phyloP scores from a whole-genome alignment of 1,140 invertebrate genomes.

The Spodoptera frugiperda region DNA sequence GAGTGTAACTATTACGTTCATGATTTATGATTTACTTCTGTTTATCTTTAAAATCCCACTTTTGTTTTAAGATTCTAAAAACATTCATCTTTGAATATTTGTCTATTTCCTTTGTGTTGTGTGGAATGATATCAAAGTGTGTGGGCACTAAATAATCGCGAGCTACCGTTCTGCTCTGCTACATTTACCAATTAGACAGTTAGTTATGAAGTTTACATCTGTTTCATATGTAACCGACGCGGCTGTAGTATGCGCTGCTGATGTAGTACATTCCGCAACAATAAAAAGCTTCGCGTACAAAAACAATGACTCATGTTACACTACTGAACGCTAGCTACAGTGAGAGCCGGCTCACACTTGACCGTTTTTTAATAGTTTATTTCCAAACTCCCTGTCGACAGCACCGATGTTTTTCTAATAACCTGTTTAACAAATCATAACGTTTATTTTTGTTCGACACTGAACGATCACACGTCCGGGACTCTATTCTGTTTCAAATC shows the following conservation, averaged over 20 bases:
- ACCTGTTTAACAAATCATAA: conserved; percentile 83
- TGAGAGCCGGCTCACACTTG: conserved; percentile 52
- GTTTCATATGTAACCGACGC: conserved; percentile 37
- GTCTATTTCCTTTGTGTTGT: conserved; percentile 38
- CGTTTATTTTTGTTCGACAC: conserved; percentile 81
- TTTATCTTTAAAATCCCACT: conserved; percentile 78
- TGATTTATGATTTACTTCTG: conserved; percentile 81
- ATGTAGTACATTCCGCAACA: conserved; percentile 19
- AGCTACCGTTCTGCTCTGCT: conserved; percentile 38
- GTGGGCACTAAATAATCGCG: conserved; percentile 28
- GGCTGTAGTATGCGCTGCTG: background rate
- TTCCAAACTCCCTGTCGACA: conserved; percentile 67
- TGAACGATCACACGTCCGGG: conserved; percentile 80
- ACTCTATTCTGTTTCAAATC: conserved; percentile 84
- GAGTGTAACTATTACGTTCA: conserved; percentile 80
- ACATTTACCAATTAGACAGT: conserved; percentile 44
- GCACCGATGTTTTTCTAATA: conserved; percentile 80
- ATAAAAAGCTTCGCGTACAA: conserved; percentile 42
- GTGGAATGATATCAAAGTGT: conserved; percentile 45
- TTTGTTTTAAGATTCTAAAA: conserved; percentile 62
- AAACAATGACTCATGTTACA: conserved; percentile 32
- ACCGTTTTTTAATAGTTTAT: conserved; percentile 65
- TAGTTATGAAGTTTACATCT: conserved; percentile 46
- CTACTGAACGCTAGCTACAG: conserved; percentile 22
- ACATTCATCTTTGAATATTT: conserved; percentile 45